Evolutionary conservation across 2,113 vertebrate genomes (phyloP).

Genomic region (Progne subis): DNA sequence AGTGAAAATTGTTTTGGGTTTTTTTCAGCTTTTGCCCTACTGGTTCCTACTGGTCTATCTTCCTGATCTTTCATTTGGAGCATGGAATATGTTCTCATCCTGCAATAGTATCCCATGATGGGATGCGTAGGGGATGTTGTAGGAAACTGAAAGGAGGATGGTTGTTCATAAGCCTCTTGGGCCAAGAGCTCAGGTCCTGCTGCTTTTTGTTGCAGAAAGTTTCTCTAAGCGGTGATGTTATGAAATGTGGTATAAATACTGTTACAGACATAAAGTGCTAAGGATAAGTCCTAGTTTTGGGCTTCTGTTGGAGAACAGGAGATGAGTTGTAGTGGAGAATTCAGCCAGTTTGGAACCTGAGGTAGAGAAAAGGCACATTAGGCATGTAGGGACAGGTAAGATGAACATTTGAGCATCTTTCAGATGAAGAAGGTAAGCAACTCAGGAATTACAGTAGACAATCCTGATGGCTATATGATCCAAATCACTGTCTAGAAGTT

Average conservation of each 20-base stretch:
- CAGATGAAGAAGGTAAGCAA: background rate
- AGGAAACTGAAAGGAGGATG: background rate
- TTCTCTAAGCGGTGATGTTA: background rate
- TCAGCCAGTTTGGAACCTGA: background rate
- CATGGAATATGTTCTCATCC: background rate
- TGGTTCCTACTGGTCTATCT: background rate
- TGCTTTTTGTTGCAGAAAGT: background rate
- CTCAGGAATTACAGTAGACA: background rate
- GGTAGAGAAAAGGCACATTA: background rate
- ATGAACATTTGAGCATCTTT: background rate
- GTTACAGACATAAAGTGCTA: background rate
- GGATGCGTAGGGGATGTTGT: background rate
- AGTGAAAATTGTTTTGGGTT: background rate
- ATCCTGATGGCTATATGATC: background rate
- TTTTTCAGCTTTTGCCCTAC: background rate
- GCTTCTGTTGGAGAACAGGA: background rate
- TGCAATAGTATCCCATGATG: background rate
- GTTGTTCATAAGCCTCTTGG: background rate
- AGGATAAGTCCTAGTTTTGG: background rate
- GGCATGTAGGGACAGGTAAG: background rate
- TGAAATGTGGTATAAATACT: background rate
- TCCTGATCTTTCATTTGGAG: background rate
- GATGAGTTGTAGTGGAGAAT: background rate
- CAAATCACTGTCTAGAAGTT: background rate
- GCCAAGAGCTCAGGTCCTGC: background rate